Evolutionary conservation across 1,140 invertebrate genomes (phyloP).

Genomic region (Aradophagus sp.): DNA sequence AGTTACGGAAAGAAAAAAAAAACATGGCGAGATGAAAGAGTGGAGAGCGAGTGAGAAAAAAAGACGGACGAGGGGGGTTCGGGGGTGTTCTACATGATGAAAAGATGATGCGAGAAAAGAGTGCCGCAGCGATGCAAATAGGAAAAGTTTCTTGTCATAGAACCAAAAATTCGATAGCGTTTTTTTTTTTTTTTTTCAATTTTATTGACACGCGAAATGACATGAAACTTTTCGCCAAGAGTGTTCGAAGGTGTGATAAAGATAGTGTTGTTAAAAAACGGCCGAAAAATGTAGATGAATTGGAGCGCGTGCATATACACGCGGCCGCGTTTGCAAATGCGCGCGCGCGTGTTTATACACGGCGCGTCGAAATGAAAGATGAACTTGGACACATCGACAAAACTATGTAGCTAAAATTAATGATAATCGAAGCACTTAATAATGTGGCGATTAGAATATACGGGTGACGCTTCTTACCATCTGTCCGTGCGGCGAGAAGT

Average conservation of each 20-base stretch:
- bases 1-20: no score
- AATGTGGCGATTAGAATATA: constrained; percentile 69
- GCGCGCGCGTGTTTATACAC: no score
- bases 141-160: constrained; percentile 51
- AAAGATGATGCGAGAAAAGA: constrained; percentile 48
- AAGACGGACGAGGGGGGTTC: no score
- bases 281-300: constrained; percentile 48
- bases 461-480: constrained; percentile 74
- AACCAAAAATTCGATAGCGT: constrained; percentile 1
- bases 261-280: constrained; percentile 50
- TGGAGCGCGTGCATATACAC: no score
- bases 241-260: constrained; percentile 36
- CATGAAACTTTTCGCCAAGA: constrained; percentile 46
- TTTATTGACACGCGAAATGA: constrained; percentile 15
- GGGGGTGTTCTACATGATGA: constrained; percentile 43
- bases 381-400: constrained; percentile 67
- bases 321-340: no score
- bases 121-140: constrained; percentile 37
- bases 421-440: constrained; percentile 71
- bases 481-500: constrained; percentile 71
- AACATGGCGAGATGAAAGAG: constrained; percentile 14
- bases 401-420: constrained; percentile 67
- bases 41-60: constrained; percentile 5
- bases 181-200: constrained; percentile 5
- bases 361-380: no score